A percentile compares a stretch with the other conserved stretches of the same genome.
Evolutionary conservation across 2,113 vertebrate species (phyloP).

Genomic region (Sinocyclocheilus maitianheensis): DNA sequence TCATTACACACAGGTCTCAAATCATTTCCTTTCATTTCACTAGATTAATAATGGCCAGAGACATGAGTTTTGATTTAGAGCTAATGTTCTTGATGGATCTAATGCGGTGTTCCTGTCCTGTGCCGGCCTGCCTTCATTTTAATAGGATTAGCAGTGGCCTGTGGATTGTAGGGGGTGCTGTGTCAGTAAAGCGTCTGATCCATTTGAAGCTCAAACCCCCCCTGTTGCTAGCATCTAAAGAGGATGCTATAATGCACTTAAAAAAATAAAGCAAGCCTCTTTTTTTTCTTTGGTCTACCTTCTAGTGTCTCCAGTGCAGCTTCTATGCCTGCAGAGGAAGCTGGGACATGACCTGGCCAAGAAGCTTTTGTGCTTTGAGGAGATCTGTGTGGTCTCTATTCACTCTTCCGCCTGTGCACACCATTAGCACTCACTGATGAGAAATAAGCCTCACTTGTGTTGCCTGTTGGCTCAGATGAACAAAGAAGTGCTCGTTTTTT

Average conservation of each 20-base stretch:
- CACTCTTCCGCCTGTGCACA: conserved; percentile 60
- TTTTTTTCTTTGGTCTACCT: conserved; percentile 30
- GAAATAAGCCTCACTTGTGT: conserved; percentile 59
- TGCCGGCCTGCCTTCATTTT: conserved; percentile 72
- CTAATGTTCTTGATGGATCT: conserved; percentile 74
- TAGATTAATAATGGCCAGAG: conserved; percentile 65
- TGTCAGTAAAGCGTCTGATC: conserved; percentile 70
- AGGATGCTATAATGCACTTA: conserved; percentile 61
- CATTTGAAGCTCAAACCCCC: conserved; percentile 67
- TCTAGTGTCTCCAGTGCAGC: conserved; percentile 3
- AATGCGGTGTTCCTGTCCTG: conserved; percentile 66
- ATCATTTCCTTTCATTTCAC: conserved; percentile 64
- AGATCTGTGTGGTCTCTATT: conserved; percentile 66
- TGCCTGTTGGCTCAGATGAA: conserved; percentile 61
- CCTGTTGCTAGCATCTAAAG: conserved; percentile 59
- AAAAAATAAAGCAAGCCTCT: conserved; percentile 53
- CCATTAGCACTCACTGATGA: conserved; percentile 62
- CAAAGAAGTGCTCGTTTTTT: conserved; percentile 59
- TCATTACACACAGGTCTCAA: conserved; percentile 59
- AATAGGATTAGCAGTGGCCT: conserved; percentile 75
- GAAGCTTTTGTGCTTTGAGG: conserved; percentile 64
- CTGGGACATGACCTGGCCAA: conserved; percentile 69
- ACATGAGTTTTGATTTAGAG: conserved; percentile 72
- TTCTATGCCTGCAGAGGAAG: conserved; percentile 58
- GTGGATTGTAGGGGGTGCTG: conserved; percentile 62